A percentile compares a stretch with the other conserved stretches of the same genome.
Conservation (phyloP, 2,888 invertebrate species). For the Drosophila sordidapex region DNA sequence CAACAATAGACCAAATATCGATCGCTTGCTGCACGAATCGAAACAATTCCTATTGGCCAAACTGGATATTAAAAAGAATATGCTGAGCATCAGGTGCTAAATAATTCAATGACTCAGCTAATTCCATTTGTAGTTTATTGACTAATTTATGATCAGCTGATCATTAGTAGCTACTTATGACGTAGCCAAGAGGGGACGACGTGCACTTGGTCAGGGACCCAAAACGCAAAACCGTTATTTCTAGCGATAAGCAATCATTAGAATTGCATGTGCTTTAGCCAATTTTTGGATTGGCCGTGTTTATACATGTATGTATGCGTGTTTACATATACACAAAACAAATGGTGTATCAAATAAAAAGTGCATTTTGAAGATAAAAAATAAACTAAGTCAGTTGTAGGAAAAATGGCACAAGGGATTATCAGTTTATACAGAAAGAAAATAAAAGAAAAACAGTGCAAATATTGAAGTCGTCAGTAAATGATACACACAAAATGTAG, state of each 20-base stretch:
- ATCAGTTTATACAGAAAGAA: conserved; percentile 22
- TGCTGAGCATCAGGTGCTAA: not conserved
- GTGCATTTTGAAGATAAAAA: conserved; percentile 33
- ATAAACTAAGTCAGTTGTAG: conserved; percentile 20
- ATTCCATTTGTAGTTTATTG: conserved; percentile 5
- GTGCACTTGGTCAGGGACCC: conserved; percentile 71
- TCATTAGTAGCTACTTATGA: conserved; percentile 36
- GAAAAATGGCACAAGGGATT: conserved; percentile 35
- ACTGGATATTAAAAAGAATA: not conserved
- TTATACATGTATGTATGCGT: not conserved
- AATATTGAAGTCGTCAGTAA: conserved; percentile 39
- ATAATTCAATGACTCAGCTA: conserved; percentile 17
- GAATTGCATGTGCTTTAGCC: conserved; percentile 41
- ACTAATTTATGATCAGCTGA: conserved; percentile 31
- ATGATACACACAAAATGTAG: conserved; percentile 46
- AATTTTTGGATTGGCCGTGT: not conserved
- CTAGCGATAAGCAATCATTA: conserved; percentile 48
- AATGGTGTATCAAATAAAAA: conserved; percentile 24
- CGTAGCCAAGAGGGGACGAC: conserved; percentile 44
- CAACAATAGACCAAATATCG: conserved; percentile 12
- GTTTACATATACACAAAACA: not conserved
- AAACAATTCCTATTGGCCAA: not conserved
- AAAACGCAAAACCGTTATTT: not conserved
- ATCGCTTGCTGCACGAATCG: not conserved
- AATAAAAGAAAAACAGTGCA: conserved; percentile 20